phyloP scores from a whole-genome alignment of 2,888 invertebrate genomes.

The Therioaphis trifolii region DNA sequence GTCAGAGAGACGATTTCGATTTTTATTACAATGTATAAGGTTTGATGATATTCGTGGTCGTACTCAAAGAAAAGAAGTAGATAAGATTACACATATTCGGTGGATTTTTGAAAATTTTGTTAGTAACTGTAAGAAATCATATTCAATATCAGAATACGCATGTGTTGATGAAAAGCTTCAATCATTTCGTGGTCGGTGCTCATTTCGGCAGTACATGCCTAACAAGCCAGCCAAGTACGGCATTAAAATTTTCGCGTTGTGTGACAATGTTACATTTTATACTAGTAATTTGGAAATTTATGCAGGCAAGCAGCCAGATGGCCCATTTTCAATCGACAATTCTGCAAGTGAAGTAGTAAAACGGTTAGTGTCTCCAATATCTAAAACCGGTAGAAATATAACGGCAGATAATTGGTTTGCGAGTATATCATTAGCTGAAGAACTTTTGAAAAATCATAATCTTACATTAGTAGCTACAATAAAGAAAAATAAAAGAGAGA shows the following conservation, averaged over 20 bases:
- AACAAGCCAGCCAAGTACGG: not conserved
- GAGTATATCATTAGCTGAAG: not conserved
- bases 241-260: not conserved
- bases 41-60: no score
- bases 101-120: conserved; percentile 19
- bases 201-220: no score
- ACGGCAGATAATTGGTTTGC: not conserved
- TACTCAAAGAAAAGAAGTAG: no score
- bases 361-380: not conserved
- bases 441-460: conserved; percentile 9
- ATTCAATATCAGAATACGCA: conserved; percentile 16
- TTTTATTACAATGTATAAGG: no score
- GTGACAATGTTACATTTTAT: conserved; percentile 17
- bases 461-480: conserved; percentile 6
- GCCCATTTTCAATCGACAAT: no score
- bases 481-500: conserved; percentile 22
- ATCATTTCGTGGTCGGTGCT: conserved; percentile 17
- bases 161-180: conserved; percentile 25
- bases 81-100: not conserved
- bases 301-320: no score
- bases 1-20: no score
- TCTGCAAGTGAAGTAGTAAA: no score
- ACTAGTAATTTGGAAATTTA: no score
- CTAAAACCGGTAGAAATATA: not conserved
- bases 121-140: conserved; percentile 30